Base-by-base conservation (phyloP, 2,888 invertebrate species). In the Horisme vitalbata region DNA sequence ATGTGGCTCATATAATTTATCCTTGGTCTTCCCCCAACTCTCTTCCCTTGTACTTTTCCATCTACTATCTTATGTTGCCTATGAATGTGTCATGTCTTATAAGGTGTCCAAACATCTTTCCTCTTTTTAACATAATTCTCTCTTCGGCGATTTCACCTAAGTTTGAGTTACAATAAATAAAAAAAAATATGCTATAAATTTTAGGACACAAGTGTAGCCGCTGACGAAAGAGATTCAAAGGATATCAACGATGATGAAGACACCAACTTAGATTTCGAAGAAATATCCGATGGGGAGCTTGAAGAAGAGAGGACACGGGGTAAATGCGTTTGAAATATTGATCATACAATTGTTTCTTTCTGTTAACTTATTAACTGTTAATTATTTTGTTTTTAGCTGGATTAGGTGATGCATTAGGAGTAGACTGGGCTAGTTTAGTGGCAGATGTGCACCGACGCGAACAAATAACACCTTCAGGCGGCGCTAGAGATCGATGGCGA, bases 371-470 rank as follows among this genome's bases (percentile, higher is more conserved):
- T n/a, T n/a, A n/a, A n/a, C n/a, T n/a, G n/a, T n/a, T n/a, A n/a
- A n/a, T 24, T 15, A 3, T 44, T 41, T 8, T n/a, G 52, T 59
- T 65, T 71, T 9, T 51, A 88, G 88, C 86, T 83, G 93, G 95
- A 21, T 92, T 97, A 52, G 96, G 96, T 3, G 97, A 97, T 80
- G 96, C 96, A n/a, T 83, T 98, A 15, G 97, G 97, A n/a, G 97
- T 98, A 1, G 97, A 98, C 80, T 97, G 97, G 97, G 95, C 96
- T 7, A 96, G 96, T 72, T 89, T 98, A 31, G 94, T 96, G 0
- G 95, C 95, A 2, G 96, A 96, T 79, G 94, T 95, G 3, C 91
- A 92, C 21, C 78, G 89, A 7, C 81, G 89, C 2, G 88, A 86
- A 57, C 91, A 90, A 51, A 75, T 79, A n/a, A 88, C 91, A 4